Evolutionary conservation across 1,140 invertebrate genomes (phyloP), one percentile per base, ranked within the genome.

Genomic region (Delia radicum): DNA sequence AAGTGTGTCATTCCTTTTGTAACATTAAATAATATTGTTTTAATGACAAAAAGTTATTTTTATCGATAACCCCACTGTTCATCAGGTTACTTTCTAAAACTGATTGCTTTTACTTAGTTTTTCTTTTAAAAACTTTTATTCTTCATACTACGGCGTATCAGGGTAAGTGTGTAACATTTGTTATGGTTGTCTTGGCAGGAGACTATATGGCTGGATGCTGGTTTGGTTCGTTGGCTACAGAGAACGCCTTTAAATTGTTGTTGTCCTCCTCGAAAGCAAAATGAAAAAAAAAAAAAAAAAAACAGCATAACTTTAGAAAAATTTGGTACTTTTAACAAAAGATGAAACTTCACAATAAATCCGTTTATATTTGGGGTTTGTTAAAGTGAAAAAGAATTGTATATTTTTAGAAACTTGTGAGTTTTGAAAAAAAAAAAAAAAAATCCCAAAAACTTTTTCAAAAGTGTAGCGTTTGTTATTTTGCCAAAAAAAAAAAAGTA

Each of bases 361-460:
- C 65, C 65, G 65, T 69, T 69, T n/a, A 69, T 69, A 69, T 55
- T 55, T 37, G 37, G 65, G 65, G 33, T 69, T n/a, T 21, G 65
- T 69, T 69, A 69, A 69, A 69, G 65, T 21, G 29, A 18, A 69
- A 33, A 69, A 33, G 29, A 55, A 55, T 55, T 55, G 18, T 21
- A 55, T 18, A 55, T 55, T n/a, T 55, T n/a, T 31, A n/a, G 5
- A 67, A 31, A 5, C 33, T 31, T 24, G n/a, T 18, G 8, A 31
- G 33, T 18, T 31, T 31, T 18, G 29, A 15, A 33, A 15, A 55
- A 21, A 10, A 21, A 24, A 24, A 5, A 55, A 55, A 55, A 48
- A 55, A 15, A 55, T 21, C 37, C 12, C 37, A 42, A 42, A n/a
- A 55, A 55, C 3, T 55, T 55, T 37, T 1, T 21, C 6, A 33